A percentile compares a stretch with the other conserved stretches of the same genome.
These are phyloP conservation scores for Cordylochernes scorpioides DNA, from an alignment of 2,888 invertebrate species.

Conservation along the genomic window DNA sequence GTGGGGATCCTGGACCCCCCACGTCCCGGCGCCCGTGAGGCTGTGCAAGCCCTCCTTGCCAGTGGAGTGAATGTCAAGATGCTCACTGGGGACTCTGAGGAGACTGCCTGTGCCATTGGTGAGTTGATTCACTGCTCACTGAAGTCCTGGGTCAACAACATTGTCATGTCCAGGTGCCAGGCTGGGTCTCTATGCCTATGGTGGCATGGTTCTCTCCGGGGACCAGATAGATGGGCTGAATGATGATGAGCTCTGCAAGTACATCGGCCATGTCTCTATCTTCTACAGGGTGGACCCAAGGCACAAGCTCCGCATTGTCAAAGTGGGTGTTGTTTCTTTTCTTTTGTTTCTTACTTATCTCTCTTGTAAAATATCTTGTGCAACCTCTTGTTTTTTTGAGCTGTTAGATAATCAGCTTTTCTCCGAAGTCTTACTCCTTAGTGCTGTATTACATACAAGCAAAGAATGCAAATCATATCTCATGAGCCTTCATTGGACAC, in stretches of 20 bases:
- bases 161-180: slow-evolving; percentile 52
- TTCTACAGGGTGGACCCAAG: slow-evolving; percentile 94
- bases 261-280: slow-evolving; percentile 55
- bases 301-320: slow-evolving; percentile 85
- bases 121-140: slow-evolving; percentile 17
- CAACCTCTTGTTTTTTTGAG: no score
- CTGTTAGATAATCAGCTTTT: no score
- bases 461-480: no score
- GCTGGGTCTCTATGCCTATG: slow-evolving; percentile 50
- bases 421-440: no score
- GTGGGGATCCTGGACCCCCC: slow-evolving; percentile 96
- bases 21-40: slow-evolving; percentile 52
- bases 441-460: no score
- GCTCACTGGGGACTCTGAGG: slow-evolving; percentile 85
- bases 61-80: slow-evolving; percentile 77
- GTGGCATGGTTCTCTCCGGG: slow-evolving; percentile 38
- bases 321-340: slow-evolving; percentile 31
- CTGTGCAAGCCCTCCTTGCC: slow-evolving; percentile 49
- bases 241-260: slow-evolving; percentile 52
- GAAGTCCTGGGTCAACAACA: background rate
- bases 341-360: no score
- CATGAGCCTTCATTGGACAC: no score
- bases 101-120: slow-evolving; percentile 87
- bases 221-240: slow-evolving; percentile 68
- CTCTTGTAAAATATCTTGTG: no score